Evolutionary conservation across 2,888 invertebrate species (phyloP).

Genomic region (Hybos culiciformis): DNA sequence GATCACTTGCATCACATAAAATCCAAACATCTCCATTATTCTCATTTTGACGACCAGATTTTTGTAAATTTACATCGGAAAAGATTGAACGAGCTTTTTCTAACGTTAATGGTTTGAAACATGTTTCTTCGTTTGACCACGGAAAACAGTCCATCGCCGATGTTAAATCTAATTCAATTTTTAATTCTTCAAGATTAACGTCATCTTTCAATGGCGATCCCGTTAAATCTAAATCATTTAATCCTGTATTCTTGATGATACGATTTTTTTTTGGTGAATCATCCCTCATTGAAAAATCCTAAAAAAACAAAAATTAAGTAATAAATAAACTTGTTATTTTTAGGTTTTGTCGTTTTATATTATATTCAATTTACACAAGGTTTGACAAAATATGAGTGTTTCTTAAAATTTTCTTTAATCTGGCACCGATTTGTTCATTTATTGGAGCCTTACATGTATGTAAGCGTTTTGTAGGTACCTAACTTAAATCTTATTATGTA

Average conservation of each 20-base stretch:
- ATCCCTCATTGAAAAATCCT: too few species aligned
- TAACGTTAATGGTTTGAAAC: constrained; percentile 22
- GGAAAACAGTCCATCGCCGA: constrained; percentile 18
- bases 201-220: constrained; percentile 34
- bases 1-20: constrained; percentile 47
- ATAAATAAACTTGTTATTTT: too few species aligned
- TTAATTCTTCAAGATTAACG: constrained; percentile 26
- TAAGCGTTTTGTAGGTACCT: too few species aligned
- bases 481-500: too few species aligned
- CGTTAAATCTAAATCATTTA: constrained; percentile 26
- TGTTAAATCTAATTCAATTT: constrained; percentile 24
- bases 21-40: constrained; percentile 38
- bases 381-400: too few species aligned
- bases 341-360: too few species aligned
- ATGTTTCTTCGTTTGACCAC: constrained; percentile 29
- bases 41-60: constrained; percentile 8
- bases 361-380: background rate
- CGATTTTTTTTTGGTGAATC: constrained; percentile 17
- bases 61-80: constrained; percentile 22
- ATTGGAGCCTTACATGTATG: too few species aligned
- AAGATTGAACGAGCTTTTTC: constrained; percentile 24
- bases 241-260: constrained; percentile 6
- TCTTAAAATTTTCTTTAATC: too few species aligned
- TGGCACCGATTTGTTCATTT: too few species aligned
- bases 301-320: too few species aligned